A percentile compares a stretch with the other conserved stretches of the same genome.
Evolutionary conservation across 2,113 vertebrate species (phyloP).

Genomic region (Coturnix japonica): DNA sequence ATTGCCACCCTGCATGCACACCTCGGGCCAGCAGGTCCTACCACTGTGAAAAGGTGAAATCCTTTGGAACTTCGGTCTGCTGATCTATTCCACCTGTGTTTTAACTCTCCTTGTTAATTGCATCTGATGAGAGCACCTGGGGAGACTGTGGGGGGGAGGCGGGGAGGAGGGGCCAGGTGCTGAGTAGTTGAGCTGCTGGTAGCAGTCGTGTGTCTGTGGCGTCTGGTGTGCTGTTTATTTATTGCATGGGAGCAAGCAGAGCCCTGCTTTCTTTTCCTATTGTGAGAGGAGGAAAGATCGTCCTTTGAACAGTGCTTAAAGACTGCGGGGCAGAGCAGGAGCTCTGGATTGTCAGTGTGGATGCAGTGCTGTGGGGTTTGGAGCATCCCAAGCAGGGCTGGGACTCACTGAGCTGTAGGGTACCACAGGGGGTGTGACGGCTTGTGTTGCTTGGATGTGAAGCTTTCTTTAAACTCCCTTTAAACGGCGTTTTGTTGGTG

Average conservation of each 20-base stretch:
- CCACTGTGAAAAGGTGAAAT: neutral
- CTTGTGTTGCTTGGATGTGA: neutral
- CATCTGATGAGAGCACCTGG: neutral
- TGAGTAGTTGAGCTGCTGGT: neutral
- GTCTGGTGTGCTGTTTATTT: neutral
- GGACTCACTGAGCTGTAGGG: neutral
- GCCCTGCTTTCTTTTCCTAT: neutral
- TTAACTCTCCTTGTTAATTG: neutral
- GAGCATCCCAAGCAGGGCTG: too few species aligned
- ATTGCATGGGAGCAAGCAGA: accelerated
- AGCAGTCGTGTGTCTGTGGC: accelerated
- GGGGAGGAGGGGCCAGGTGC: neutral
- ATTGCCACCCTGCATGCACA: accelerated
- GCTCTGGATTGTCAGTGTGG: neutral
- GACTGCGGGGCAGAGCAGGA: accelerated
- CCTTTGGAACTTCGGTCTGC: neutral
- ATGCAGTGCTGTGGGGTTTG: neutral
- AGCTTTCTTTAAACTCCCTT: neutral
- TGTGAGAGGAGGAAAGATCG: neutral
- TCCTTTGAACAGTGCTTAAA: neutral
- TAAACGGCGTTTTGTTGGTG: neutral
- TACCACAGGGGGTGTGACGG: neutral
- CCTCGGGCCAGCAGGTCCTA: neutral
- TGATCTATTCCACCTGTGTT: neutral
- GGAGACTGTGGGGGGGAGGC: neutral